Base-by-base conservation (phyloP, 2,888 invertebrate species). In the Ferrisia virgata region DNA sequence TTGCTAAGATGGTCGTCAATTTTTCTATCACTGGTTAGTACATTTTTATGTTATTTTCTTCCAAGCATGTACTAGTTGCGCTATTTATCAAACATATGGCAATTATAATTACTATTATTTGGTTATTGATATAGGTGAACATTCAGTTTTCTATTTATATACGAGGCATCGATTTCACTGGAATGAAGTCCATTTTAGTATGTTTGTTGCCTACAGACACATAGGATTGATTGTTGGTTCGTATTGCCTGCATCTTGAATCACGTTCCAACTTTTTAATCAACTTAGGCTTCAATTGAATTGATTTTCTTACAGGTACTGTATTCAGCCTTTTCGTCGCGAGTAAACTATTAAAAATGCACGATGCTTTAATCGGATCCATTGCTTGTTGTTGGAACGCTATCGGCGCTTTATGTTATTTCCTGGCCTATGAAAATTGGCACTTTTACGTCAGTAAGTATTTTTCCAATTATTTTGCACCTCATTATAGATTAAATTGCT, bases 281-380 rank as follows among this genome's bases (percentile, higher is more conserved):
- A 11, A 39, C 5, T 39, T 11, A 8, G 13, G 25, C 8, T 4
- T 25, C 9, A 25, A 58, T 11, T 28, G 3, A 2, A 79, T 22
- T 64, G 15, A 47, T 80, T 43, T 76, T 13, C 36, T 84, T 83
- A 25, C 31, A 86, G 86, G 86, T 28, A 87, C 86, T 2, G 28
- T 86, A 2, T 84, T 87, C 25, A 85, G 86, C 0, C 85, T 86
- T 2, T 86, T 86, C 8, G 36, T 86, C 11, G 84, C 86, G 36
- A 86, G 85, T 18, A 85, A 86, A 5, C 13, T 80, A 11, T 58
- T 86, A 36, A 86, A 86, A 76, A 85, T 87, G 43, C 85, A 86
- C 31, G 87, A 87, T 76, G 85, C 86, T 22, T 79, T 86, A 79
- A 86, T 87, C 40, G 87, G 87, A 53, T 80, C 84, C 2, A 84